These are phyloP conservation scores for Halesus radiatus DNA, from an alignment of 1,140 invertebrate species.

Conservation along the genomic window DNA sequence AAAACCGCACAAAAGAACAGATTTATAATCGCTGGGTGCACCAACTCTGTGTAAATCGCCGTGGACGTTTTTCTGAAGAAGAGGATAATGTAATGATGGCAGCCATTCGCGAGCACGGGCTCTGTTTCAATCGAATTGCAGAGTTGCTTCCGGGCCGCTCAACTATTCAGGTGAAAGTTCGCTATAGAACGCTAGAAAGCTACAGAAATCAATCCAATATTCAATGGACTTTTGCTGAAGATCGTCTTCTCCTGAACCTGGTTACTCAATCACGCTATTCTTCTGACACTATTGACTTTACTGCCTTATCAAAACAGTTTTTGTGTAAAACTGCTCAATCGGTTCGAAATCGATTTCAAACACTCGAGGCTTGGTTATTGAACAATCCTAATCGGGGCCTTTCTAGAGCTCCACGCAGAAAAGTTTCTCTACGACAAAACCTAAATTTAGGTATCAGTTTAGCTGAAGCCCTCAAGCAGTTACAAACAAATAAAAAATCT, in stretches of 20 bases:
- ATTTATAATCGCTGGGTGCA: slow-evolving; percentile 46
- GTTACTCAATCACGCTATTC: slow-evolving; percentile 4
- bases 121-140: slow-evolving; percentile 6
- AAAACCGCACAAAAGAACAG: slow-evolving; percentile 46
- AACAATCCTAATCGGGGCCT: slow-evolving; percentile 7
- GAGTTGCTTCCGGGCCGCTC: slow-evolving; percentile 31
- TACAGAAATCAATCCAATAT: background rate
- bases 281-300: slow-evolving; percentile 18
- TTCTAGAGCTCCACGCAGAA: slow-evolving; percentile 3
- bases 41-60: background rate
- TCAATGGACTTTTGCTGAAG: slow-evolving; percentile 32
- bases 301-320: slow-evolving; percentile 16
- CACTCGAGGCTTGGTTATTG: background rate
- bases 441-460: slow-evolving; percentile 1
- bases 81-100: slow-evolving; percentile 47
- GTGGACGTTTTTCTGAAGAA: slow-evolving; percentile 39
- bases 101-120: slow-evolving; percentile 28
- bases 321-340: background rate
- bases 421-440: background rate
- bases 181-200: background rate
- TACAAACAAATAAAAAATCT: background rate
- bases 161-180: background rate
- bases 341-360: slow-evolving; percentile 4
- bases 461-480: slow-evolving; percentile 15
- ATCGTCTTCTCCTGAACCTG: slow-evolving; percentile 20